Conservation (phyloP, 2,113 vertebrate genomes). For the Microcebus griseorufus region DNA sequence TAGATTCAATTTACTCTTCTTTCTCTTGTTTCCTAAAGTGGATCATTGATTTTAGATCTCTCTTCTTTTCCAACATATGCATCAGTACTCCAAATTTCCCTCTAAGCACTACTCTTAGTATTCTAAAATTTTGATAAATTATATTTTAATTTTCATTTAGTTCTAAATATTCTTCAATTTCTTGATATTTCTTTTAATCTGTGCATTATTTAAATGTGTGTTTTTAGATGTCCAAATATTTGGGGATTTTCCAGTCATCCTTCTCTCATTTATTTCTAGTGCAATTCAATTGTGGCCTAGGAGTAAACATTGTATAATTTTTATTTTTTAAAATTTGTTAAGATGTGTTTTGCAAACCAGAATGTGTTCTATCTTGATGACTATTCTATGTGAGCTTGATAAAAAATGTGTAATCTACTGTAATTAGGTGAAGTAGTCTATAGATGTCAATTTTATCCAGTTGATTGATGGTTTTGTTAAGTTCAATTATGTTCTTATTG, state of each 20-base stretch:
- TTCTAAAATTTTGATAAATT: not conserved
- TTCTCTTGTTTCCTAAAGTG: not conserved
- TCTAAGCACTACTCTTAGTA: not conserved
- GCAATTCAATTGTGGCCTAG: not conserved
- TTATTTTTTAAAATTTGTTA: too few relatives aligned
- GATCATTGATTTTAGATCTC: not conserved
- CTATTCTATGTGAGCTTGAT: too few relatives aligned
- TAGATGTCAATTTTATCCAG: too few relatives aligned
- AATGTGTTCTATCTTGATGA: too few relatives aligned
- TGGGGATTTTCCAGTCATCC: not conserved
- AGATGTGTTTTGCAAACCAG: too few relatives aligned
- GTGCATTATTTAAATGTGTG: too few relatives aligned
- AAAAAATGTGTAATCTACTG: too few relatives aligned
- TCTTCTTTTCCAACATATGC: not conserved
- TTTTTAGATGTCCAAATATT: not conserved
- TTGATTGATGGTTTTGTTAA: too few relatives aligned
- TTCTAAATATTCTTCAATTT: not conserved
- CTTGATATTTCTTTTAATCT: not conserved
- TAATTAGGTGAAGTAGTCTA: too few relatives aligned
- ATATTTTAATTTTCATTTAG: not conserved
- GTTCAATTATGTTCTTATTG: too few relatives aligned
- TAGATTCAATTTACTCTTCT: not conserved
- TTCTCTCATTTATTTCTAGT: not conserved
- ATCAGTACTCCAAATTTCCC: not conserved
- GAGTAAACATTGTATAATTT: not conserved